Conservation (phyloP, 2,113 vertebrate species). For the Amphiprion ocellaris region DNA sequence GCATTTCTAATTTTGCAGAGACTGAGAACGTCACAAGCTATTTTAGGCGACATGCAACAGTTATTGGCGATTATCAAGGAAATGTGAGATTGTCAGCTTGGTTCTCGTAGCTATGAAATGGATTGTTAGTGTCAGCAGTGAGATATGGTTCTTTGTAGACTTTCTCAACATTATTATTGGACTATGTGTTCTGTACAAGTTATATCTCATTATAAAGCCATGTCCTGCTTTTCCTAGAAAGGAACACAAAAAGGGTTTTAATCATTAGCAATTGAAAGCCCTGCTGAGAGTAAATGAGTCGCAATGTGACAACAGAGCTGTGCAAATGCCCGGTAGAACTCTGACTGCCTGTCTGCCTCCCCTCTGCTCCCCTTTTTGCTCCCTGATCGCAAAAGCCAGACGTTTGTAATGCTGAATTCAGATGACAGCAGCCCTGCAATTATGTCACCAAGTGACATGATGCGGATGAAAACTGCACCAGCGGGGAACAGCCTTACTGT, state of each 20-base stretch:
- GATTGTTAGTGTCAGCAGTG: not conserved
- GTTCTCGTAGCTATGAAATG: constrained; percentile 8
- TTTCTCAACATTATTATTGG: constrained; percentile 3
- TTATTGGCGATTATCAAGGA: constrained; percentile 7
- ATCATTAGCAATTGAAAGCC: constrained; percentile 70
- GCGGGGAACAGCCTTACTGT: not conserved
- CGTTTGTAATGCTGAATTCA: constrained; percentile 48
- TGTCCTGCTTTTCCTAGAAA: constrained; percentile 21
- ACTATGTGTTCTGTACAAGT: constrained; percentile 8
- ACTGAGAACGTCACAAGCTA: constrained; percentile 7
- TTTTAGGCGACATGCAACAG: constrained; percentile 11
- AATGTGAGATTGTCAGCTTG: constrained; percentile 1
- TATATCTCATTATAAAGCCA: constrained; percentile 24
- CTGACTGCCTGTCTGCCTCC: constrained; percentile 34
- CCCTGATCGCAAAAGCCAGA: constrained; percentile 21
- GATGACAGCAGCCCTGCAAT: constrained; percentile 35
- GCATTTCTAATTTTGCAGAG: constrained; percentile 10
- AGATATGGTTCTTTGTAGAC: not conserved
- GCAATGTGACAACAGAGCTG: constrained; percentile 55
- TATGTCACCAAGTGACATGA: constrained; percentile 38
- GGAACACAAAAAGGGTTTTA: constrained; percentile 56
- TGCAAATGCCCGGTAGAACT: constrained; percentile 36
- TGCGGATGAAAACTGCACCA: constrained; percentile 25
- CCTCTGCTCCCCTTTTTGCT: constrained; percentile 30
- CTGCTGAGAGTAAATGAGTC: constrained; percentile 64